Base-by-base conservation (phyloP, 2,888 invertebrate species). In the Dasypolia templi region DNA sequence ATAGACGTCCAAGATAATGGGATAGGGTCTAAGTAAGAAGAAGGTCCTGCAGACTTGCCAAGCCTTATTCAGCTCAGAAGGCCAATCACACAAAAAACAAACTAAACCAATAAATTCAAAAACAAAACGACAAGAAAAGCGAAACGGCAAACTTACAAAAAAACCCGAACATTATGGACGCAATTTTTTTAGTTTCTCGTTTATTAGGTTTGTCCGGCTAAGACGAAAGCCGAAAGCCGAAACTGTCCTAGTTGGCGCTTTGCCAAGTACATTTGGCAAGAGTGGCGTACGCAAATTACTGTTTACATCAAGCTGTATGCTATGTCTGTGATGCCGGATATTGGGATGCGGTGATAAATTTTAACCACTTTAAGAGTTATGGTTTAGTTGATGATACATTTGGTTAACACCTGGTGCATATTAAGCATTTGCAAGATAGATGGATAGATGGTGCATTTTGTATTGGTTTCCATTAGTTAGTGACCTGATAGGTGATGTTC, bases 231-330 rank as follows among this genome's bases (percentile, higher is more conserved):
- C 79, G 76, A 84, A 82, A 73, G 75, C 71, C 72, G 66, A 78
- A 72, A 58, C 77, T 65, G 88, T 79, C 88, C 89, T 79, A 88
- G 79, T 93, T 93, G 94, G 94, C 89, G 55, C 32, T 19, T n/a
- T 2, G 89, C 94, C 94, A 92, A 91, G 81, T 89, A 90, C 91
- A 93, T 93, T 94, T 94, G 94, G 93, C 93, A 89, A 84, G 79
- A 77, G 81, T 84, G 77, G 82, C 69, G 86, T 87, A 92, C 88
- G 90, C 92, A 92, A 93, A 94, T 93, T 91, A 93, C 90, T 92
- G 91, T 92, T 92, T 91, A 91, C 91, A 91, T 90, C 90, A 83
- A 84, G 75, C 72, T 84, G 64, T 81, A 71, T 44, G 65, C 55
- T 69, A 22, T 69, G 59, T 73, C 63, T 83, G 70, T 67, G 67